These are phyloP conservation scores for Stramonita haemastoma DNA, from an alignment of 2,888 invertebrate genomes.

Conservation along the genomic window DNA sequence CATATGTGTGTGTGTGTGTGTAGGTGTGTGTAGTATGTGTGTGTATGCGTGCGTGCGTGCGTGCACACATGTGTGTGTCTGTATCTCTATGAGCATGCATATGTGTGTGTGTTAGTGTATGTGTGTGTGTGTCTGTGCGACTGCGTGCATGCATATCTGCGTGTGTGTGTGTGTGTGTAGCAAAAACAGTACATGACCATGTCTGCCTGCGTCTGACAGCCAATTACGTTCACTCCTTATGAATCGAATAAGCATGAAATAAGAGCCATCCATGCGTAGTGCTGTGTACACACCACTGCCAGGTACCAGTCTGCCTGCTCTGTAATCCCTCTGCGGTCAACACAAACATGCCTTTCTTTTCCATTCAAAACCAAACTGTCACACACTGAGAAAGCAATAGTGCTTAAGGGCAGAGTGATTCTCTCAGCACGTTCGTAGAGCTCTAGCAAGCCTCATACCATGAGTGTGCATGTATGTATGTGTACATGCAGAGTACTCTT, in stretches of 20 bases:
- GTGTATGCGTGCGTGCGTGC: neutral
- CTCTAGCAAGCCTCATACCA: no score
- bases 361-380: neutral
- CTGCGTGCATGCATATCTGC: neutral
- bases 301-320: neutral
- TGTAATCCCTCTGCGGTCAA: neutral
- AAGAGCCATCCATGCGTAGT: neutral
- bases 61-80: neutral
- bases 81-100: neutral
- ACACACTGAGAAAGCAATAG: neutral
- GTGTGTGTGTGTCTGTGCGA: neutral
- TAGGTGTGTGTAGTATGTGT: neutral
- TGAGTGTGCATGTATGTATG: no score
- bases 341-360: neutral
- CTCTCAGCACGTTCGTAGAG: no score
- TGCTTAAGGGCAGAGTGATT: no score
- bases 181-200: neutral
- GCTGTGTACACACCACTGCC: neutral
- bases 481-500: no score
- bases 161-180: neutral
- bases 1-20: neutral
- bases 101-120: neutral
- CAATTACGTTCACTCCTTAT: neutral
- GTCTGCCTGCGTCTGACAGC: neutral
- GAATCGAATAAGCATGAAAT: conserved; percentile 7